Percentiles rank a stretch among this genome's conserved stretches.
phyloP scores from a whole-genome alignment of 2,888 invertebrate genomes.

The Pseudanteris insignis region DNA sequence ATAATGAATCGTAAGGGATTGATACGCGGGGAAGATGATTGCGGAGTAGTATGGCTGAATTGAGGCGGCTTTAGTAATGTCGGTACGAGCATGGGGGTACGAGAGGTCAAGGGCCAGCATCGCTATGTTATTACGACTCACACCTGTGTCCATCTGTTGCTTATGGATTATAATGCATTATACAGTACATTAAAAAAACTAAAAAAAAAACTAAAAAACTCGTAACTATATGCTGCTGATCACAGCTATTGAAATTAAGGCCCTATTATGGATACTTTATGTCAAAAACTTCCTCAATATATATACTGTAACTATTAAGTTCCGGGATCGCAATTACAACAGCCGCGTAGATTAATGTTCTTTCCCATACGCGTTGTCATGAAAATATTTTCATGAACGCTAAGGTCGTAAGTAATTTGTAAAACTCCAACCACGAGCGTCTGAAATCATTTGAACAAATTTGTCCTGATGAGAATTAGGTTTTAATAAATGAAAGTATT shows the following conservation, averaged over 20 bases:
- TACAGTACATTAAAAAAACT: slow-evolving; percentile 29
- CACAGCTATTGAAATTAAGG: slow-evolving; percentile 37
- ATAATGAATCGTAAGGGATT: slow-evolving; percentile 63
- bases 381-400: too few species aligned
- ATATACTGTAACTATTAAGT: slow-evolving; percentile 1
- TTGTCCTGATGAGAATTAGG: neutral
- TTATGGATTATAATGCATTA: slow-evolving; percentile 30
- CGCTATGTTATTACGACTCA: slow-evolving; percentile 64
- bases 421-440: too few species aligned
- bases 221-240: slow-evolving; percentile 32
- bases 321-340: slow-evolving; percentile 5
- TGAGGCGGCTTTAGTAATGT: slow-evolving; percentile 61
- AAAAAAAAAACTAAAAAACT: slow-evolving; percentile 4
- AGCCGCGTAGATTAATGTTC: slow-evolving; percentile 6
- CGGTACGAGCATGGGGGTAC: slow-evolving; percentile 52
- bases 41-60: slow-evolving; percentile 55
- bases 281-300: slow-evolving; percentile 27
- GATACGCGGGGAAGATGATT: slow-evolving; percentile 62
- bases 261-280: slow-evolving; percentile 32
- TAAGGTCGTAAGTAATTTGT: too few species aligned
- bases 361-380: slow-evolving; percentile 3
- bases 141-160: slow-evolving; percentile 58
- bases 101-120: slow-evolving; percentile 59
- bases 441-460: neutral
- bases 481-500: slow-evolving; percentile 11